Conservation (phyloP, 2,888 invertebrate genomes). For the Orgyia antiqua region DNA sequence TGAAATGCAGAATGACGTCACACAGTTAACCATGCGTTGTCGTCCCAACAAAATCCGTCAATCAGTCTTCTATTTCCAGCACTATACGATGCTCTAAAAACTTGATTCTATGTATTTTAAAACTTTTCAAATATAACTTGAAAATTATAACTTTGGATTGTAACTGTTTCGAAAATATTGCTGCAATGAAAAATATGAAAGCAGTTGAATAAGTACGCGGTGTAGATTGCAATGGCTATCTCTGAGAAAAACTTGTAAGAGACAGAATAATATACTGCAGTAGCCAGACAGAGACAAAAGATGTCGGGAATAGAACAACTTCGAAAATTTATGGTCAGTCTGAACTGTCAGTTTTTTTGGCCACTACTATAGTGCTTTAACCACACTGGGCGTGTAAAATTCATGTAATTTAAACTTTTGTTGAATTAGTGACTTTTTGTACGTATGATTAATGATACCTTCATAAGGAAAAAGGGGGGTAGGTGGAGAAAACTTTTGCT, state of each 20-base stretch:
- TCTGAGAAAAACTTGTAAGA: slow-evolving; percentile 25
- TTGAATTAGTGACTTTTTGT: slow-evolving; percentile 43
- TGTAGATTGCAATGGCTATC: slow-evolving; percentile 19
- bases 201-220: slow-evolving; percentile 17
- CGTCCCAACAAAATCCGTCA: too few relatives aligned
- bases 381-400: slow-evolving; percentile 39
- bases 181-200: slow-evolving; percentile 19
- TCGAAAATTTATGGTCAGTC: slow-evolving; percentile 38
- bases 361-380: slow-evolving; percentile 28
- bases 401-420: slow-evolving; percentile 43
- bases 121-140: too few relatives aligned
- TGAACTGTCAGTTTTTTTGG: slow-evolving; percentile 40
- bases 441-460: slow-evolving; percentile 43
- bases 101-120: too few relatives aligned
- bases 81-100: too few relatives aligned
- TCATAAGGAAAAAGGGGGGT: slow-evolving; percentile 17
- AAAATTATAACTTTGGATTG: too few relatives aligned
- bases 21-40: too few relatives aligned
- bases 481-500: slow-evolving; percentile 43
- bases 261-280: slow-evolving; percentile 27
- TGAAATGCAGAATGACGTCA: too few relatives aligned
- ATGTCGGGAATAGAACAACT: slow-evolving; percentile 44
- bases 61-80: too few relatives aligned
- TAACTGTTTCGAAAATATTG: slow-evolving; percentile 16
- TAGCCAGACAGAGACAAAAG: slow-evolving; percentile 33